phyloP scores from a whole-genome alignment of 2,797 vertebrate species.

The Chrysocyon brachyurus region DNA sequence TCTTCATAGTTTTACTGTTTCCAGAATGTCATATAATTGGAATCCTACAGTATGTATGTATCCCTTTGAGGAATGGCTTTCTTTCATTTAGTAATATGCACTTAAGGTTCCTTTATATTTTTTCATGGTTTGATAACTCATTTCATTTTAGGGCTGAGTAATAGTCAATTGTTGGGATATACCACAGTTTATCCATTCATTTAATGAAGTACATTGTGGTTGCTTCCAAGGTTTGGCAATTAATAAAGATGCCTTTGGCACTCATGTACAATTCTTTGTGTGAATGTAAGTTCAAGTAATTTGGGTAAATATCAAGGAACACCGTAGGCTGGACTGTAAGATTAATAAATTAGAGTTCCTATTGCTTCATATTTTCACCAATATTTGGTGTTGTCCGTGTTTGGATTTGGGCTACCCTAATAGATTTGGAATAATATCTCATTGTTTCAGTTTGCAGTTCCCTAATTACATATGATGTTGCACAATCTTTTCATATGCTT shows the following conservation, averaged over 20 bases:
- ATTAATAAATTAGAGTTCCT: background rate
- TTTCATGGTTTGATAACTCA: background rate
- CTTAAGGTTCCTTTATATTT: background rate
- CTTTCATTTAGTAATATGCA: constrained; percentile 11
- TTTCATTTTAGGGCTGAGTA: background rate
- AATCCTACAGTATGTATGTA: background rate
- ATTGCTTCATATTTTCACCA: background rate
- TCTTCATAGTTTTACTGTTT: background rate
- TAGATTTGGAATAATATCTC: background rate
- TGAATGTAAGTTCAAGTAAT: background rate
- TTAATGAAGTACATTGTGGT: background rate
- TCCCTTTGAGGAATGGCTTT: background rate
- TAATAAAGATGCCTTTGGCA: constrained; percentile 22
- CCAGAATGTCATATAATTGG: background rate
- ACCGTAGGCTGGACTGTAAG: background rate
- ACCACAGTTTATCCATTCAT: background rate
- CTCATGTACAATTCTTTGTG: background rate
- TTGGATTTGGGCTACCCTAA: background rate
- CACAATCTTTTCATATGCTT: background rate
- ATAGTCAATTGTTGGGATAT: background rate
- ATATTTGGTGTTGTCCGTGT: background rate
- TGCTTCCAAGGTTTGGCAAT: constrained; percentile 33
- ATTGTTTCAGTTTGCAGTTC: background rate
- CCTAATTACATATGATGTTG: background rate
- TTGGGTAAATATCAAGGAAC: background rate